phyloP scores from a whole-genome alignment of 1,140 invertebrate genomes.

The Eueides isabella region DNA sequence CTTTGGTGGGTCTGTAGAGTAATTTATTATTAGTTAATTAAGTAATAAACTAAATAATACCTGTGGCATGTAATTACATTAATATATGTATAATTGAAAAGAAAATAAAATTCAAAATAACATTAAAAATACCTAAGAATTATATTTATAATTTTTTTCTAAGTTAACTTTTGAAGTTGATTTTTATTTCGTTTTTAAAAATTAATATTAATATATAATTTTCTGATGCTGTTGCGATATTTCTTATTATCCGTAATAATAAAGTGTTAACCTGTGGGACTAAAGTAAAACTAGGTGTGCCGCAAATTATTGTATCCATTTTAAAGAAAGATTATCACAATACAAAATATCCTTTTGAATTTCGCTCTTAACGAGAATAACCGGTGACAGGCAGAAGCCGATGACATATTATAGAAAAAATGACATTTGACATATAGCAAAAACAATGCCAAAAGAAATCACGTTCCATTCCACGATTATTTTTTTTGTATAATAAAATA shows the following conservation, averaged over 20 bases:
- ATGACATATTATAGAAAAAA: background rate
- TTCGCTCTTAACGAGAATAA: background rate
- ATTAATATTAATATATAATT: no score
- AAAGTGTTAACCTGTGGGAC: background rate
- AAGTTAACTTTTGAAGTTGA: no score
- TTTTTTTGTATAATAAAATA: background rate
- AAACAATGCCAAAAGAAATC: background rate
- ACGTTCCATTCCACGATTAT: background rate
- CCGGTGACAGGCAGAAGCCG: background rate
- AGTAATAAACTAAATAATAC: background rate
- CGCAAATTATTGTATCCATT: background rate
- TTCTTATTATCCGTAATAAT: background rate
- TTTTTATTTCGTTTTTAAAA: no score
- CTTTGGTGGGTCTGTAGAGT: conserved; percentile 88
- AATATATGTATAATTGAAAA: no score
- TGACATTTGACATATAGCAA: background rate
- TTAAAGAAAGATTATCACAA: background rate
- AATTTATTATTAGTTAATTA: conserved; percentile 15
- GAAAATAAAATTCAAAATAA: no score
- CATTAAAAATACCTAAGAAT: no score
- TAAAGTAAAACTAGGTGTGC: background rate
- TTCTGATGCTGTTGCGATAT: background rate
- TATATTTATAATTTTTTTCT: no score
- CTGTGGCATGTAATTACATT: background rate
- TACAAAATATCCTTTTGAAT: background rate